Evolutionary conservation across 2,888 invertebrate genomes (phyloP).

Genomic region (Leucoma salicis): DNA sequence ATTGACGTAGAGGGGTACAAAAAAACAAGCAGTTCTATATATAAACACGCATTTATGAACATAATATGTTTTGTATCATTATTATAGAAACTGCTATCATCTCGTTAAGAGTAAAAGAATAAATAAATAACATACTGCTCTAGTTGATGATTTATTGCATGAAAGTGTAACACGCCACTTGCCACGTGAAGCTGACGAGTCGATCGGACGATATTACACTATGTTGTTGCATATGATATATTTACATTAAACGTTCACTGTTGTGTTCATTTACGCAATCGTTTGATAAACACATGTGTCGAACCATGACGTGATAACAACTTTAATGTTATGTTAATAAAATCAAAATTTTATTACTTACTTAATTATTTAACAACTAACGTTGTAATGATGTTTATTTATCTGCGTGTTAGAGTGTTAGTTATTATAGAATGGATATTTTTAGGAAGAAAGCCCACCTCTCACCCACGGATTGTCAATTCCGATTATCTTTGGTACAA

Average conservation of each 20-base stretch:
- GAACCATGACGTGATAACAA: constrained; percentile 3
- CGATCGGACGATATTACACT: constrained; percentile 15
- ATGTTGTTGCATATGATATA: constrained; percentile 15
- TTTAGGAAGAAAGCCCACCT: too few species aligned
- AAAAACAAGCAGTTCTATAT: background rate
- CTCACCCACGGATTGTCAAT: too few species aligned
- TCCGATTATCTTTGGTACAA: too few species aligned
- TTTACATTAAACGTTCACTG: constrained; percentile 14
- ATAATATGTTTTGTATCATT: constrained; percentile 46
- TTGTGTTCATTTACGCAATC: constrained; percentile 20
- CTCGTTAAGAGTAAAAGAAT: constrained; percentile 31
- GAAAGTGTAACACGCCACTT: constrained; percentile 37
- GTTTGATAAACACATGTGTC: constrained; percentile 2
- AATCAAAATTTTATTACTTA: too few species aligned
- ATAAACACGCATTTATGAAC: background rate
- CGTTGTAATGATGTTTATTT: too few species aligned
- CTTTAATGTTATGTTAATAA: background rate
- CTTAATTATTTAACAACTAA: too few species aligned
- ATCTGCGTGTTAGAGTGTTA: too few species aligned
- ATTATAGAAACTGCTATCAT: constrained; percentile 43
- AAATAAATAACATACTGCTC: too few species aligned
- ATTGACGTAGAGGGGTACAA: background rate
- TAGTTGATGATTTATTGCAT: too few species aligned
- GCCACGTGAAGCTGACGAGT: constrained; percentile 35
- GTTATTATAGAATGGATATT: too few species aligned